A percentile compares a stretch with the other conserved stretches of the same genome.
Evolutionary conservation across 2,888 invertebrate genomes (phyloP).

Genomic region (Adelognathus sp.): DNA sequence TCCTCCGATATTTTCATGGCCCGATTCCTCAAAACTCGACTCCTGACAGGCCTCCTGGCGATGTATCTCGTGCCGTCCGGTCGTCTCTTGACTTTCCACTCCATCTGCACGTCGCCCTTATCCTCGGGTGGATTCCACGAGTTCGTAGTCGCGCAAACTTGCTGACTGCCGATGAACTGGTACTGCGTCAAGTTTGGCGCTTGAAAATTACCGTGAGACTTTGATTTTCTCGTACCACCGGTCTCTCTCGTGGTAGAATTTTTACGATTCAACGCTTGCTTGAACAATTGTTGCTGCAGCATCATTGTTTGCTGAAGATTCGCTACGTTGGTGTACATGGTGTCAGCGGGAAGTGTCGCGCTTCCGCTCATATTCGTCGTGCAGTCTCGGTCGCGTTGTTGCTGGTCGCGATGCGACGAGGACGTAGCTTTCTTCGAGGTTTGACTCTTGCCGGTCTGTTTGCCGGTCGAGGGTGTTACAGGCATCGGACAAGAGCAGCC

Average conservation of each 20-base stretch:
- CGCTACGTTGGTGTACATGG: constrained; percentile 88
- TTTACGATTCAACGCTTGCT: constrained; percentile 82
- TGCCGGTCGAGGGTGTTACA: constrained; percentile 50
- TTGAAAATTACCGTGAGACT: constrained; percentile 81
- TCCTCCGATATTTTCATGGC: constrained; percentile 87
- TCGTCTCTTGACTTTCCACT: constrained; percentile 90
- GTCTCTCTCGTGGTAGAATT: constrained; percentile 71
- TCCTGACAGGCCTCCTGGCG: constrained; percentile 87
- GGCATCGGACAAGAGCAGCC: constrained; percentile 70
- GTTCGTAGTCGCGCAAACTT: constrained; percentile 78
- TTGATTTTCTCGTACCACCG: constrained; percentile 68
- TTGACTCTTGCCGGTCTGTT: constrained; percentile 58
- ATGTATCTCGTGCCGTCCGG: constrained; percentile 91
- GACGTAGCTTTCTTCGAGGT: constrained; percentile 56
- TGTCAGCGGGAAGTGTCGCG: constrained; percentile 79
- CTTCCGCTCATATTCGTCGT: constrained; percentile 27
- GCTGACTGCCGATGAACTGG: constrained; percentile 84
- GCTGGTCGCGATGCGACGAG: constrained; percentile 57
- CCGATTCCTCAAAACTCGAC: constrained; percentile 86
- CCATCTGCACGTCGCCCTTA: constrained; percentile 82
- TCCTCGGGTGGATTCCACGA: constrained; percentile 69
- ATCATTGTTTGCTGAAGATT: constrained; percentile 87
- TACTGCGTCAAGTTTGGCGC: constrained; percentile 84
- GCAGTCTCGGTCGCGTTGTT: constrained; percentile 51
- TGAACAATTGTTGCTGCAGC: constrained; percentile 86